Conservation (phyloP, 1,140 invertebrate species). For the Ctenoplectra terminalis region DNA sequence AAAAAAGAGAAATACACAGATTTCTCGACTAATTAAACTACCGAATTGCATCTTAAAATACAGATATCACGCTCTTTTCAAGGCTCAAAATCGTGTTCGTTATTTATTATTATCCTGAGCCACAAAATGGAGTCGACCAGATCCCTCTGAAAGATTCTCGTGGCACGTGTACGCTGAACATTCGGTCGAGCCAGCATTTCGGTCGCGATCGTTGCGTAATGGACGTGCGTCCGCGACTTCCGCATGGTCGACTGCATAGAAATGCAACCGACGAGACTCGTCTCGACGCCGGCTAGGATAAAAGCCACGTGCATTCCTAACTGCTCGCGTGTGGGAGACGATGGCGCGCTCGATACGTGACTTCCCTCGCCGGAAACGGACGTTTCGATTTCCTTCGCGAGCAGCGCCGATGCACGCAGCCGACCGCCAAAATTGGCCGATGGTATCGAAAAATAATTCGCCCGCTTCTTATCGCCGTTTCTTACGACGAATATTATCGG, state of each 20-base stretch:
- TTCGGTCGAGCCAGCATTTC: not conserved
- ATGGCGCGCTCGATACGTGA: conserved; percentile 50
- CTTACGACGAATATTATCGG: conserved; percentile 33
- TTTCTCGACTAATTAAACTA: no score
- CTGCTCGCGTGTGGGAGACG: not conserved
- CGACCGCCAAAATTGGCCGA: conserved; percentile 25
- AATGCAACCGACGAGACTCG: not conserved
- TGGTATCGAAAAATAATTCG: conserved; percentile 6
- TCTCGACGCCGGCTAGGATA: conserved; percentile 13
- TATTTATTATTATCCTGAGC: not conserved
- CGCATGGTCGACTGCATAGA: conserved; percentile 40
- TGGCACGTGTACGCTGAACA: not conserved
- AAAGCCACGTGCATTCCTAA: conserved; percentile 27
- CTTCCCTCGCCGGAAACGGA: conserved; percentile 58
- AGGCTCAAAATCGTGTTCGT: no score
- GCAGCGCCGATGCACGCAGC: not conserved
- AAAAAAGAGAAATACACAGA: no score
- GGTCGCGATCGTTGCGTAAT: conserved; percentile 21
- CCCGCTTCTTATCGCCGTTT: conserved; percentile 1
- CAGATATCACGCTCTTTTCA: no score
- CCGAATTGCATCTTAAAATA: no score
- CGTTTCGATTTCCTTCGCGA: conserved; percentile 37
- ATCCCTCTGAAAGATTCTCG: not conserved
- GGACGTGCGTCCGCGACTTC: conserved; percentile 21
- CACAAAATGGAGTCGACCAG: not conserved